phyloP scores from a whole-genome alignment of 2,888 invertebrate species.

The Caenorhabditis sulstoni region DNA sequence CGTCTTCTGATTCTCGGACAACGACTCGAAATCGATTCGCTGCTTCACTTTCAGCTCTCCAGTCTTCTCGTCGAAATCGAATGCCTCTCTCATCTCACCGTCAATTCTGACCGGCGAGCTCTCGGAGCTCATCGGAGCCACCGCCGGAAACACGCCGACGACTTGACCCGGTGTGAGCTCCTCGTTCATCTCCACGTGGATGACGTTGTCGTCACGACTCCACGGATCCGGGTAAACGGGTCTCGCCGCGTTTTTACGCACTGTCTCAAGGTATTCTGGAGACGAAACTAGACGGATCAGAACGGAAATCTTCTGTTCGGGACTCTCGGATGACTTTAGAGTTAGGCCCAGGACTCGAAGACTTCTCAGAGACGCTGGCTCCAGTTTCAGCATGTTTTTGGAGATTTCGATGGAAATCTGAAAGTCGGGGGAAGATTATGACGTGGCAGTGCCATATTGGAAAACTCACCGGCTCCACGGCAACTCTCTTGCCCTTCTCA shows the following conservation, averaged over 20 bases:
- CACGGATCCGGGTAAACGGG: slow-evolving; percentile 47
- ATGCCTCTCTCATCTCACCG: slow-evolving; percentile 54
- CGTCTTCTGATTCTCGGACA: slow-evolving; percentile 31
- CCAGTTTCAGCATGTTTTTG: slow-evolving; percentile 17
- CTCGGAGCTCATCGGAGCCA: slow-evolving; percentile 51
- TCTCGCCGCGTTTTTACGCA: slow-evolving; percentile 17
- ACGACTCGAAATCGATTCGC: slow-evolving; percentile 65
- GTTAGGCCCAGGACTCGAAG: slow-evolving; percentile 61
- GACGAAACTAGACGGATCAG: slow-evolving; percentile 49
- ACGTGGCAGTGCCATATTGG: too few species aligned
- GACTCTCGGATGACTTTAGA: slow-evolving; percentile 19
- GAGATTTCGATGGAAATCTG: slow-evolving; percentile 32
- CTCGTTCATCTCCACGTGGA: slow-evolving; percentile 51
- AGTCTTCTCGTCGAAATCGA: slow-evolving; percentile 46
- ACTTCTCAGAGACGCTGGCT: slow-evolving; percentile 30
- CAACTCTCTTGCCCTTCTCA: slow-evolving; percentile 56
- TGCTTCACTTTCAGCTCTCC: slow-evolving; percentile 57
- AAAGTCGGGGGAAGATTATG: too few species aligned
- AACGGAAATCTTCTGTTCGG: neutral
- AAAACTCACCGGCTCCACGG: slow-evolving; percentile 28
- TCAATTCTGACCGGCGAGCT: slow-evolving; percentile 22
- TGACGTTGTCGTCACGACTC: slow-evolving; percentile 26
- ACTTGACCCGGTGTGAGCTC: slow-evolving; percentile 66
- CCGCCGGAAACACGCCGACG: slow-evolving; percentile 68
- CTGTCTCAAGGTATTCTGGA: slow-evolving; percentile 37